Percentiles rank a stretch among this genome's conserved stretches.
These are phyloP conservation scores for Epinotia demarniana DNA, from an alignment of 2,888 invertebrate genomes.

Conservation along the genomic window DNA sequence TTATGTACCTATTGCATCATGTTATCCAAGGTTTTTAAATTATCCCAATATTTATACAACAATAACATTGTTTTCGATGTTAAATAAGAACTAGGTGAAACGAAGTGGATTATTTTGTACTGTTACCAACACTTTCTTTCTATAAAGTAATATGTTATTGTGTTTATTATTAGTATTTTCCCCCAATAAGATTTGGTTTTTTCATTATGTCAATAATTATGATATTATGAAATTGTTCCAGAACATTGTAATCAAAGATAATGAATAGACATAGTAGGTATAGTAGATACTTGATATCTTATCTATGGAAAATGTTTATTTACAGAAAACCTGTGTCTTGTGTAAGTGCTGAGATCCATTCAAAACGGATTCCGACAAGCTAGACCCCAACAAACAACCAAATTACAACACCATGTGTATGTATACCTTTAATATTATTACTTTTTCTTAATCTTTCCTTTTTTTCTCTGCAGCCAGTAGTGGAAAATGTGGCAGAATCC, in stretches of 20 bases:
- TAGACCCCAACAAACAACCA: conserved; percentile 71
- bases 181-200: not conserved
- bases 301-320: conserved; percentile 49
- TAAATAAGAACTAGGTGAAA: not conserved
- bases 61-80: not conserved
- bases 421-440: conserved; percentile 59
- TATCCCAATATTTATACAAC: not conserved
- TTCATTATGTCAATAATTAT: not conserved
- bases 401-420: conserved; percentile 84
- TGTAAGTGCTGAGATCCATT: conserved; percentile 57
- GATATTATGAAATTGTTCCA: not conserved
- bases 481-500: conserved; percentile 78
- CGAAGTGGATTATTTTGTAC: not conserved
- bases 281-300: conserved; percentile 11
- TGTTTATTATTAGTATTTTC: not conserved
- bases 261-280: not conserved
- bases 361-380: conserved; percentile 76
- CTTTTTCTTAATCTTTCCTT: conserved; percentile 50
- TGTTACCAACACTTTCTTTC: not conserved
- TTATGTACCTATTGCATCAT: conserved; percentile 43
- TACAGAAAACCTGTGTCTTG: conserved; percentile 59
- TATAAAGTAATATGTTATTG: not conserved
- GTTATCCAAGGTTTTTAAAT: conserved; percentile 4
- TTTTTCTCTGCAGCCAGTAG: conserved; percentile 64
- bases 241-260: conserved; percentile 5